Base-by-base conservation (phyloP, 2,113 vertebrate genomes). In the Silurus meridionalis region DNA sequence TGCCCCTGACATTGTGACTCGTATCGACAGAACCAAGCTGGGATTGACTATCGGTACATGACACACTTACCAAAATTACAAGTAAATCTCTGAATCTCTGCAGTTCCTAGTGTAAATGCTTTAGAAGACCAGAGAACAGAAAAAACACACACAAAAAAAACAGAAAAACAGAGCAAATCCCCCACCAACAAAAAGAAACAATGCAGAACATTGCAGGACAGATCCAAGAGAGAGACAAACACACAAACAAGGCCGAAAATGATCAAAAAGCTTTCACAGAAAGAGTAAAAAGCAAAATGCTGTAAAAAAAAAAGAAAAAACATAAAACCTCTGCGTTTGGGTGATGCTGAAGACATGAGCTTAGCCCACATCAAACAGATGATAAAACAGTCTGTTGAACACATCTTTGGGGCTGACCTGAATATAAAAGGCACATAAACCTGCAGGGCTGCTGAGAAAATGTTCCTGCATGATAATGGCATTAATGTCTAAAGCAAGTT, bases 211-310 rank as follows among this genome's bases (percentile, higher is more conserved):
- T 37, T 37, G 37, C 37, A 37, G 57, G 3, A 55, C 37, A 75
- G 6, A 80, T 21, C 25, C 4, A 9, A 58, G 46, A n/a, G 0
- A 25, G 23, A 7, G 5, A 91, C 89, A 92, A 92, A 93, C 25
- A 93, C 48, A 60, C 23, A 14, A 64, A 19, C 46, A 7, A n/a
- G 15, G 19, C 15, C 75, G 52, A 81, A 85, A 57, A 48, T 55
- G 46, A 83, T 83, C 46, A 67, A 28, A 37, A 78, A 64, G 72
- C 57, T 28, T 60, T 58, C n/a, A 60, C 48, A 69, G n/a, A 57
- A 17, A 57, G 28, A 75, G 37, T 5, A 50, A 57, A 37, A 8
- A 23, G 52, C 15, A 48, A 14, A 55, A 50, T 74, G 83, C 67
- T 50, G 83, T 15, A 72, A 19, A 83, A 61, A 48, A 58, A 19